These are phyloP conservation scores for Kobus ellipsiprymnus DNA, from an alignment of 2,113 vertebrate genomes.

Conservation along the genomic window DNA sequence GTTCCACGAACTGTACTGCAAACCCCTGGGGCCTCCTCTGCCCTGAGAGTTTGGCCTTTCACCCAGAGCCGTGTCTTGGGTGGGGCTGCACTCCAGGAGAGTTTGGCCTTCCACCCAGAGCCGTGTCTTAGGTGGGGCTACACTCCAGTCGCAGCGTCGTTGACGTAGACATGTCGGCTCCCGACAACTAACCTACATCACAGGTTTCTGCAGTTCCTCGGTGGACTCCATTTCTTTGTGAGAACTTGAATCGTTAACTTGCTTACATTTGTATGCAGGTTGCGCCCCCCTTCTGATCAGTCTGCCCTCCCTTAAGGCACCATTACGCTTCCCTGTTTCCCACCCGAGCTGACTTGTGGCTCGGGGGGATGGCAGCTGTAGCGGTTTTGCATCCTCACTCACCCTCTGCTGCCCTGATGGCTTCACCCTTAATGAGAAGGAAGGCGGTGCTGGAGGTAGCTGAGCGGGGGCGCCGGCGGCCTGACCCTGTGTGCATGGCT, in stretches of 20 bases:
- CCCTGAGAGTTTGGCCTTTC: no score
- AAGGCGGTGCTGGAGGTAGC: background rate
- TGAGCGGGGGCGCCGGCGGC: background rate
- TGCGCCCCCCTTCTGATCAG: background rate
- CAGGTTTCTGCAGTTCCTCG: background rate
- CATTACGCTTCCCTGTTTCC: background rate
- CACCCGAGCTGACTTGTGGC: background rate
- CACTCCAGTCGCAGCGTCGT: no score
- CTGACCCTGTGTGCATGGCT: no score
- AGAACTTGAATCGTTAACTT: background rate
- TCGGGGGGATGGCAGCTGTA: background rate
- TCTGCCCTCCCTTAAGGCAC: background rate
- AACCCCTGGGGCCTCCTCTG: no score
- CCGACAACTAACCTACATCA: background rate
- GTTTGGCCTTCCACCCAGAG: no score
- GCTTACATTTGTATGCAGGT: background rate
- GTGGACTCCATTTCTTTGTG: background rate
- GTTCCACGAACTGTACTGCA: no score
- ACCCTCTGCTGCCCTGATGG: background rate
- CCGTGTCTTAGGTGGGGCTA: no score
- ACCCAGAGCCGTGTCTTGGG: no score
- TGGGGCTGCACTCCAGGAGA: no score
- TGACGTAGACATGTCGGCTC: no score
- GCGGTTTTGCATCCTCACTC: background rate
- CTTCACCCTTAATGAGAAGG: background rate